Conservation (phyloP, 2,113 vertebrate species). For the Triplophysa rosa region DNA sequence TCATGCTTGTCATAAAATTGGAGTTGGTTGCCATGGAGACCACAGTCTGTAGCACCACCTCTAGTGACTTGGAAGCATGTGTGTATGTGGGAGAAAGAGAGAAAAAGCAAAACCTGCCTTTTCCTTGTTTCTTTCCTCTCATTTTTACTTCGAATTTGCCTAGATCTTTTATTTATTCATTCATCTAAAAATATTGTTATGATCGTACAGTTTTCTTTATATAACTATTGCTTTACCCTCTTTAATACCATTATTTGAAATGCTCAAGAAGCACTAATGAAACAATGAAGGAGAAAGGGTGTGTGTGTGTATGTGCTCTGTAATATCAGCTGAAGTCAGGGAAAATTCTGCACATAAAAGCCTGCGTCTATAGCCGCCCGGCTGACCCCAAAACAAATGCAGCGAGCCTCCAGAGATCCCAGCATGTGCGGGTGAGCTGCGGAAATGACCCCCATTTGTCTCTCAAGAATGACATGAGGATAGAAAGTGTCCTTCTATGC, state of each 20-base stretch:
- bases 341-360: conserved; percentile 39
- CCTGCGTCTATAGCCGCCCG: not conserved
- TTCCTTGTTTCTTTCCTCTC: not conserved
- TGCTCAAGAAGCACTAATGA: not conserved
- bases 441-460: conserved; percentile 37
- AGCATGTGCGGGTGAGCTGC: not conserved
- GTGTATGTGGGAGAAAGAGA: not conserved
- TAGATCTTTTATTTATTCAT: not conserved
- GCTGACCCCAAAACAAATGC: conserved; percentile 41
- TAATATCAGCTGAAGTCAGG: conserved; percentile 16
- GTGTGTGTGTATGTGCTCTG: conserved; percentile 2
- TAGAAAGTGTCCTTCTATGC: not conserved
- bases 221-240: not conserved
- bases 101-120: not conserved
- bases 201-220: not conserved
- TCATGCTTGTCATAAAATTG: conserved; percentile 65
- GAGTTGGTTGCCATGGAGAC: conserved; percentile 70
- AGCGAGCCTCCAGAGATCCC: conserved; percentile 24
- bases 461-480: not conserved
- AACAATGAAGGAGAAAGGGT: conserved; percentile 6
- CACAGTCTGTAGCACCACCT: conserved; percentile 61
- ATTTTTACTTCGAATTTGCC: not conserved
- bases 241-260: not conserved
- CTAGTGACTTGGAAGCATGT: conserved; percentile 49
- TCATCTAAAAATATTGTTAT: not conserved